Conservation (phyloP, 1,140 invertebrate genomes). For the Sarcophaga peregrina region DNA sequence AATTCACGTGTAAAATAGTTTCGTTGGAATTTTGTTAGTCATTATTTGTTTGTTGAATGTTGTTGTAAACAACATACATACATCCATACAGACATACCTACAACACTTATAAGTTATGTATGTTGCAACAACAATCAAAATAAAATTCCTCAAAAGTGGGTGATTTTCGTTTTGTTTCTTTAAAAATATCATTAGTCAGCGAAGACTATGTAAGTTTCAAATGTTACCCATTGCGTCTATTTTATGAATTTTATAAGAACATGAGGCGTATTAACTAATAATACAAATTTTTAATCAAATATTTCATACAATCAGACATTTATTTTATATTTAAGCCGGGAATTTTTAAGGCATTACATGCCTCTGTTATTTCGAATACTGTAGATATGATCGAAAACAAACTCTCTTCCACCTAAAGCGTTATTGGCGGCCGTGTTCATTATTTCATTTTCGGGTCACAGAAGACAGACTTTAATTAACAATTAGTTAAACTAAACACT, state of each 20-base stretch:
- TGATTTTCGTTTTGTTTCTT: conserved; percentile 20
- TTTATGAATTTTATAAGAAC: background rate
- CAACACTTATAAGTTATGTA: background rate
- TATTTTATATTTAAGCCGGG: no score
- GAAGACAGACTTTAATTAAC: no score
- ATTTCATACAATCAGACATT: background rate
- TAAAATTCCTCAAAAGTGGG: conserved; percentile 30
- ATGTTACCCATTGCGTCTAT: background rate
- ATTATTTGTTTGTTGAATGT: background rate
- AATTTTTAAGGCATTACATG: no score
- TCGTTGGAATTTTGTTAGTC: conserved; percentile 34
- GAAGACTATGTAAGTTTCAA: background rate
- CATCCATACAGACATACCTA: no score
- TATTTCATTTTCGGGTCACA: no score
- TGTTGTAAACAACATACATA: conserved; percentile 36
- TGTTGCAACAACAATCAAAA: conserved; percentile 20
- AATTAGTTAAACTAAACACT: no score
- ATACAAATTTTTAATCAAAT: background rate
- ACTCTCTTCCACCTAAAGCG: no score
- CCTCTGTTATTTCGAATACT: no score
- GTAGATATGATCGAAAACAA: no score
- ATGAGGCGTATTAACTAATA: conserved; percentile 33
- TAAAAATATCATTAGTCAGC: conserved; percentile 16
- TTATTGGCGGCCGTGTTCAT: no score
- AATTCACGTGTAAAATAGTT: conserved; percentile 33